Conservation (phyloP, 2,113 vertebrate species). For the Crotophaga sulcirostris region DNA sequence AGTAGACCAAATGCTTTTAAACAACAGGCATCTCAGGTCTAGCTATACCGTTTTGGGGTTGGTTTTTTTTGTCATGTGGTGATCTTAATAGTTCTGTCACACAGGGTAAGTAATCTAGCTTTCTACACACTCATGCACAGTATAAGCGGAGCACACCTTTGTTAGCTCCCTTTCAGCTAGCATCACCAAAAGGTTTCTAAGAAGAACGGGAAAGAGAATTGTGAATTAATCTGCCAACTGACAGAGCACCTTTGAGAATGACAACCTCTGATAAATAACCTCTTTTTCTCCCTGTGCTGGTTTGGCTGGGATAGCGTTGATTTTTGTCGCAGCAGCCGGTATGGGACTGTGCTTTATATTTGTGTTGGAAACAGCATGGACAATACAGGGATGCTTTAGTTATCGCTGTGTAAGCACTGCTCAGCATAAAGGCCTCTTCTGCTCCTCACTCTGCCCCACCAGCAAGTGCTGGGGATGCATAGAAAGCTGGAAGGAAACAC, state of each 20-base stretch:
- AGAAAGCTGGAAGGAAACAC: neutral
- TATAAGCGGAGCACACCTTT: neutral
- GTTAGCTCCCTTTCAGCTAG: neutral
- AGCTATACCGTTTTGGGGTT: neutral
- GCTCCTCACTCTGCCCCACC: neutral
- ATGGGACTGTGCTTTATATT: neutral
- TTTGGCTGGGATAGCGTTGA: neutral
- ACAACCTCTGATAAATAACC: neutral
- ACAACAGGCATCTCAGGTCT: neutral
- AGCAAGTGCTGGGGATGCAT: accelerated
- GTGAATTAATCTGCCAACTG: neutral
- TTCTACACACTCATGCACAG: neutral
- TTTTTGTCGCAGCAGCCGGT: neutral
- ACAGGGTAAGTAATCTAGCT: neutral
- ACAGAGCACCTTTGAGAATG: neutral
- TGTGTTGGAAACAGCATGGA: neutral
- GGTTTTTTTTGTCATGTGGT: neutral
- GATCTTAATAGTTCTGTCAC: neutral
- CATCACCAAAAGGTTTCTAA: neutral
- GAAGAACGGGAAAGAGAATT: neutral
- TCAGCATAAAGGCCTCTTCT: neutral
- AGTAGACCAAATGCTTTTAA: neutral
- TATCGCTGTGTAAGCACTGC: neutral
- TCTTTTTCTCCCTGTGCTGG: neutral
- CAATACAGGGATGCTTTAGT: neutral